Evolutionary conservation across 2,113 vertebrate species (phyloP), one percentile per base, ranked within the genome.

Genomic region (Cyprinodon variegatus): DNA sequence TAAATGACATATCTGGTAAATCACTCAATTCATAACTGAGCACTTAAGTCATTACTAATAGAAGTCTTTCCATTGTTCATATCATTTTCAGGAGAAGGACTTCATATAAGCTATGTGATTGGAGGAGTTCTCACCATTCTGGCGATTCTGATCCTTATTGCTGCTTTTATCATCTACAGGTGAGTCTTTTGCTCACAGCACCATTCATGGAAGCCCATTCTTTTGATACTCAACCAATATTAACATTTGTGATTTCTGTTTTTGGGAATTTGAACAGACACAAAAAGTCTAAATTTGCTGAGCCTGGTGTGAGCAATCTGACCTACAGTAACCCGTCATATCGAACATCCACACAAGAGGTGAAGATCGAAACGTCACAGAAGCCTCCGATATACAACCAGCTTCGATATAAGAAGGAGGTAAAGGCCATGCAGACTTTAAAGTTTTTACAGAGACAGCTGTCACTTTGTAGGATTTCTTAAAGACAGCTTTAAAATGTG

Each of bases 261-360:
- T 12, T 53, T 0, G 57, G 68, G 22, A 66, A 40, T 61, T 17
- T 8, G 0, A 57, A 65, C 92, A 99, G 98, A 86, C 97, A 98
- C 87, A 99, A 96, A 88, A 98, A 96, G 68, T 96, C 96, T 3
- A 99, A 99, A 94, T 96, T 98, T 77, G 96, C 96, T 0, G 98
- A 99, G 64, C 94, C 97, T 5, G 96, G 95, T 39, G 91, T 98
- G 92, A 96, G 96, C 74, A 99, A 98, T 86, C 92, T 99, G 71
- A 99, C 98, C 20, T 99, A 99, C 92, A 99, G 96, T 86, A 99
- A 99, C 84, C 98, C 98, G 3, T 99, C 98, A 0, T 99, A 99
- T 78, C 93, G 97, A 41, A 98, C 98, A 0, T 99, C 98, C 38
- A 99, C 98, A 0, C 98, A 99, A 85, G 98, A 99, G 82, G 98